Conservation (phyloP, 2,113 vertebrate genomes). For the Pungitius pungitius region DNA sequence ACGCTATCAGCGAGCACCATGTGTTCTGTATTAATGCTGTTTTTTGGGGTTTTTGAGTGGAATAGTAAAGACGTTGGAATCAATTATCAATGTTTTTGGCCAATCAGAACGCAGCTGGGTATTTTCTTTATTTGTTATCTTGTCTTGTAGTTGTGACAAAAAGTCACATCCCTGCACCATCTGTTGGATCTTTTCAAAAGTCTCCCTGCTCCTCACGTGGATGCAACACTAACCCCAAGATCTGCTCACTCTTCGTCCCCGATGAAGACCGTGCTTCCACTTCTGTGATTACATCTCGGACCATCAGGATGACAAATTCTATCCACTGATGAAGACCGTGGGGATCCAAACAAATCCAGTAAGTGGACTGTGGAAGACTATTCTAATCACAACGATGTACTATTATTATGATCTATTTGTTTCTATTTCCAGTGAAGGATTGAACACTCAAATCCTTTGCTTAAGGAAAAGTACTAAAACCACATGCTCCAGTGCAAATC, state of each 20-base stretch:
- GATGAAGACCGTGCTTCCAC: neutral
- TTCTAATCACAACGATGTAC: neutral
- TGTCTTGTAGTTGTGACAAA: neutral
- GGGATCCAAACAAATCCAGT: neutral
- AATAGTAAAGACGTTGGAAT: neutral
- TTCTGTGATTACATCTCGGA: neutral
- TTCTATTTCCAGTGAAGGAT: neutral
- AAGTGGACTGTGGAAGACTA: neutral
- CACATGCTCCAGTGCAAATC: neutral
- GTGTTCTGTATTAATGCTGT: conserved; percentile 29
- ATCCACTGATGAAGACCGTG: neutral
- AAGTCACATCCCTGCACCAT: neutral
- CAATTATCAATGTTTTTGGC: neutral
- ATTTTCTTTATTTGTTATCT: neutral
- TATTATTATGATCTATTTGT: neutral
- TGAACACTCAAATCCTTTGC: neutral
- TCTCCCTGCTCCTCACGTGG: neutral
- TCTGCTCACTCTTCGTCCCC: neutral
- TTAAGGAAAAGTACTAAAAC: neutral
- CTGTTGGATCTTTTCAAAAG: neutral
- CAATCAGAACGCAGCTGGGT: neutral
- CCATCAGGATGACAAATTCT: neutral
- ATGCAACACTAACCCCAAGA: neutral
- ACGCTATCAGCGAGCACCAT: neutral
- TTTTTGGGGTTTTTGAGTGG: neutral